Base-by-base conservation (phyloP, 2,888 invertebrate species). In the Stratiomys singularior region DNA sequence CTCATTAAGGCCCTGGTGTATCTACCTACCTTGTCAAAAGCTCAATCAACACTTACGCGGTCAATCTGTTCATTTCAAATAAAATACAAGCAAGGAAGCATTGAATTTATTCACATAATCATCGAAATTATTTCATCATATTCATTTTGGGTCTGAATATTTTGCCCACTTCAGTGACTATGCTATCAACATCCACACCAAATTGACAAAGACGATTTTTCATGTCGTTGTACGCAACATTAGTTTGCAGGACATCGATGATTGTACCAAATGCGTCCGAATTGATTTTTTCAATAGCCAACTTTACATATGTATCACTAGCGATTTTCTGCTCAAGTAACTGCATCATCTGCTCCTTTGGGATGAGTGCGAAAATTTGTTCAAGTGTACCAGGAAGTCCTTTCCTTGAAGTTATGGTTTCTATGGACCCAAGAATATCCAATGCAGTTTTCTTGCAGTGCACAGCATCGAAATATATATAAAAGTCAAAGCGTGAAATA, bases 251-350 rank as follows among this genome's bases (percentile, higher is more conserved):
- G 28, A 44, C 47, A 21, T 77, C 47, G 21, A 78, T 69, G 18
- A 80, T 25, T 11, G 11, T 71, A n/a, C 72, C 60, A 52, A 80
- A 78, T 27, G 74, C 76, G 21, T 78, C 67, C 9, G 78, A 80
- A 60, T 66, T 76, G 4, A 80, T 58, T 28, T 74, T 64, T 56
- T 58, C 44, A 63, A 80, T 13, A 1, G 77, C 80, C 15, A 52
- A 9, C 52, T 77, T 60, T 1, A 78, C 18, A 47, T 76, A 78
- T 46, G 64, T 18, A 71, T 80, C 78, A 28, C 15, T 76, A 46
- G 64, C 66, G 7, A 77, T 15, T 44, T 78, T 77, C 3, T 78
- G 64, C n/a, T 74, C 64, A 23, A 78, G 72, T 7, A 78, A 23
- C 1, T 47, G 77, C 5, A 23, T 21, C 18, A 79, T 30, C n/a